These are phyloP conservation scores for Corvus moneduloides DNA, from an alignment of 2,113 vertebrate genomes.

Conservation along the genomic window DNA sequence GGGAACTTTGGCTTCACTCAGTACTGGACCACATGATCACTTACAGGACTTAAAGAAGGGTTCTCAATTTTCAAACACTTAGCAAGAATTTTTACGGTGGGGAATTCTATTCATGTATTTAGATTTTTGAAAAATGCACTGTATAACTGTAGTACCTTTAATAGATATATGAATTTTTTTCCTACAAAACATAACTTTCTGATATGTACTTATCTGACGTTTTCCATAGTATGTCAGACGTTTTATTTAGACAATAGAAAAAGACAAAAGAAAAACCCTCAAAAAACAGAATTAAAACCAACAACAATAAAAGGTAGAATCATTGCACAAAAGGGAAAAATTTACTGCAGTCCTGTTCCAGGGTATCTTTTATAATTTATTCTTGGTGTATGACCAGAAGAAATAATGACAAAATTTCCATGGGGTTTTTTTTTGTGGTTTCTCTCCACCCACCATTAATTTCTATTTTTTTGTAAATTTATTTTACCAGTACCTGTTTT, in stretches of 20 bases:
- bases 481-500: neutral
- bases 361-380: neutral
- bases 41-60: neutral
- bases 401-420: neutral
- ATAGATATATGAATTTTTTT: neutral
- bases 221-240: neutral
- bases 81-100: neutral
- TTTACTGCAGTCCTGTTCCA: neutral
- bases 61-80: neutral
- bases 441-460: too few relatives aligned
- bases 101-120: neutral
- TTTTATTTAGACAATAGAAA: neutral
- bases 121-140: neutral
- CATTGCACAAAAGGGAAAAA: neutral
- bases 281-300: neutral
- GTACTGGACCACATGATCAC: neutral
- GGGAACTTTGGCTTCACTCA: neutral
- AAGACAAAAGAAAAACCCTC: neutral
- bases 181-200: neutral
- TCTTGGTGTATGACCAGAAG: neutral
- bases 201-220: neutral
- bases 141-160: neutral
- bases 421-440: neutral
- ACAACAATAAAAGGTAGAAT: neutral
- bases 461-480: neutral